Evolutionary conservation across 2,797 vertebrate genomes (phyloP).

Genomic region (Margarornis squamiger): DNA sequence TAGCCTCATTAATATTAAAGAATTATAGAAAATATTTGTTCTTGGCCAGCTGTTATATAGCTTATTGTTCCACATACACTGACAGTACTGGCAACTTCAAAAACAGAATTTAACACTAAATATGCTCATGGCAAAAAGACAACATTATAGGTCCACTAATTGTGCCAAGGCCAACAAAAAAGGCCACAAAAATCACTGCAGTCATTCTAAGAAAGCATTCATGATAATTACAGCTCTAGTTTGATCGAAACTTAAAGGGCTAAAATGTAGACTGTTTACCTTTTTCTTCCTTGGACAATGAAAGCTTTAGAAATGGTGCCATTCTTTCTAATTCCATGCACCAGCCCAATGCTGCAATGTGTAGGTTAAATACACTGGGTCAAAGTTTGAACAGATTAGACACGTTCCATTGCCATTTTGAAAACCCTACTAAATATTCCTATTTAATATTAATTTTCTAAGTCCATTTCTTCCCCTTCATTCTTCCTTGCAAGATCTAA

Average conservation of each 20-base stretch:
- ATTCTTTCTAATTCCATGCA: not conserved
- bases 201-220: not conserved
- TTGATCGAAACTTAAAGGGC: not conserved
- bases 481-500: not conserved
- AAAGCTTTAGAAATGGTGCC: not conserved
- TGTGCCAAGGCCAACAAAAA: not conserved
- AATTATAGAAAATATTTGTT: slow-evolving; percentile 56
- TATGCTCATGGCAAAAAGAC: not conserved
- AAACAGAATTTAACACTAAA: slow-evolving; percentile 4
- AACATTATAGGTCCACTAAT: not conserved
- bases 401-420: not conserved
- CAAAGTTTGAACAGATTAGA: not conserved
- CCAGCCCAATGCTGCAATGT: accelerated
- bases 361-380: not conserved
- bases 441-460: not conserved
- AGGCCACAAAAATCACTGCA: not conserved
- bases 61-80: not conserved
- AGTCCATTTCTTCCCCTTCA: not conserved
- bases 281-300: not conserved
- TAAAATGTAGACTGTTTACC: not conserved
- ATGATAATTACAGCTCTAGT: not conserved
- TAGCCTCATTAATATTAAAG: slow-evolving; percentile 58
- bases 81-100: not conserved
- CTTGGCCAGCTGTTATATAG: slow-evolving; percentile 36
- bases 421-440: not conserved